phyloP scores from a whole-genome alignment of 1,140 invertebrate genomes.

The Fopius arisanus region DNA sequence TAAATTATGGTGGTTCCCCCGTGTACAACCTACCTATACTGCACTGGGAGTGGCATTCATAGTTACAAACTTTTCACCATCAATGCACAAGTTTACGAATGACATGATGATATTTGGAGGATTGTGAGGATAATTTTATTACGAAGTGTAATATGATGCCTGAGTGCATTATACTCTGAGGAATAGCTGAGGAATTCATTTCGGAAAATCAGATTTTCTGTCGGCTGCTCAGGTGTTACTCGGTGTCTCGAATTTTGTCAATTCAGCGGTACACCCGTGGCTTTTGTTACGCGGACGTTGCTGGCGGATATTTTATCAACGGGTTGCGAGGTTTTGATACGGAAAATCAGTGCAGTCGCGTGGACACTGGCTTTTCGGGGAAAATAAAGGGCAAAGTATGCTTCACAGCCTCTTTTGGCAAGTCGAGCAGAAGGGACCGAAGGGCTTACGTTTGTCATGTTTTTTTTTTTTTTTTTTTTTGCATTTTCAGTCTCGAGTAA shows the following conservation, averaged over 20 bases:
- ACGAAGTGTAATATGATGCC: not conserved
- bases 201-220: too few relatives aligned
- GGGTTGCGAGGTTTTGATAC: not conserved
- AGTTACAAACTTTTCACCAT: not conserved
- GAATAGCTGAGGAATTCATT: not conserved
- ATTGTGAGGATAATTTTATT: constrained; percentile 4
- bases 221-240: too few relatives aligned
- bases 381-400: constrained; percentile 22
- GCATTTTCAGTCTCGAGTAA: not conserved
- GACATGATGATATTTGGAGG: not conserved
- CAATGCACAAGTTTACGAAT: not conserved
- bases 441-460: not conserved
- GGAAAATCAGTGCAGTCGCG: constrained; percentile 20
- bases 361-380: constrained; percentile 21
- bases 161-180: not conserved
- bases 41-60: not conserved
- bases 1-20: not conserved
- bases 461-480: not conserved
- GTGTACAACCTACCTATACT: not conserved
- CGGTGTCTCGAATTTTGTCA: too few relatives aligned
- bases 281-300: not conserved
- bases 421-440: constrained; percentile 19
- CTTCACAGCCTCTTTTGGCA: constrained; percentile 24
- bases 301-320: constrained; percentile 25
- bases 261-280: not conserved